These are phyloP conservation scores for Drosophila mettleri DNA, from an alignment of 2,888 invertebrate genomes.

Conservation along the genomic window DNA sequence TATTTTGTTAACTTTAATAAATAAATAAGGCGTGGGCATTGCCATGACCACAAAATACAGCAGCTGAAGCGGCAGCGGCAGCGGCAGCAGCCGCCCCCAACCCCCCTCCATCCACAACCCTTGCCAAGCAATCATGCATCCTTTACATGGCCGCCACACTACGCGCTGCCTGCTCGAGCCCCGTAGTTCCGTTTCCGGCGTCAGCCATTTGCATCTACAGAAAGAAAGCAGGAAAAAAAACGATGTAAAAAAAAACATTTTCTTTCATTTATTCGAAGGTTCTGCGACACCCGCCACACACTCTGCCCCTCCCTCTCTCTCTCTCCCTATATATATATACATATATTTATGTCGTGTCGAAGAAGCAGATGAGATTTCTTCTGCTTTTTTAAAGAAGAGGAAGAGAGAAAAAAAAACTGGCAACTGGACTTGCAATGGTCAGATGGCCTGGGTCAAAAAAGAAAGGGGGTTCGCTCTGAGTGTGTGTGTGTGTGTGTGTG, in stretches of 20 bases:
- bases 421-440: conserved; percentile 57
- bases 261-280: conserved; percentile 76
- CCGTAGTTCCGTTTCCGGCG: conserved; percentile 77
- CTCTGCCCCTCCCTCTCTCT: not conserved
- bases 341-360: conserved; percentile 62
- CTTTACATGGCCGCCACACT: conserved; percentile 49
- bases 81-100: conserved; percentile 19
- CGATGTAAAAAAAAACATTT: conserved; percentile 29
- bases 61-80: conserved; percentile 18
- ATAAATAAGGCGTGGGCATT: conserved; percentile 62
- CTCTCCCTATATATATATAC: conserved; percentile 12
- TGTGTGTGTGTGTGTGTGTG: not conserved
- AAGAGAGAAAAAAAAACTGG: conserved; percentile 8
- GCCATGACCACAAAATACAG: conserved; percentile 51
- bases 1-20: conserved; percentile 71
- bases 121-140: conserved; percentile 74
- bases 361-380: conserved; percentile 58
- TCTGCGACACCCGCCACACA: conserved; percentile 10
- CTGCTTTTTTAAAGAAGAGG: conserved; percentile 18
- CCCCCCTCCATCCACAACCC: conserved; percentile 34
- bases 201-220: conserved; percentile 76
- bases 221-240: not conserved
- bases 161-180: conserved; percentile 16
- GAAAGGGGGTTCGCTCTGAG: too few species aligned
- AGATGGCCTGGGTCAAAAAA: not conserved